Evolutionary conservation across 2,888 invertebrate genomes (phyloP), one percentile per base, ranked within the genome.

Genomic region (Drosophila pegasa): DNA sequence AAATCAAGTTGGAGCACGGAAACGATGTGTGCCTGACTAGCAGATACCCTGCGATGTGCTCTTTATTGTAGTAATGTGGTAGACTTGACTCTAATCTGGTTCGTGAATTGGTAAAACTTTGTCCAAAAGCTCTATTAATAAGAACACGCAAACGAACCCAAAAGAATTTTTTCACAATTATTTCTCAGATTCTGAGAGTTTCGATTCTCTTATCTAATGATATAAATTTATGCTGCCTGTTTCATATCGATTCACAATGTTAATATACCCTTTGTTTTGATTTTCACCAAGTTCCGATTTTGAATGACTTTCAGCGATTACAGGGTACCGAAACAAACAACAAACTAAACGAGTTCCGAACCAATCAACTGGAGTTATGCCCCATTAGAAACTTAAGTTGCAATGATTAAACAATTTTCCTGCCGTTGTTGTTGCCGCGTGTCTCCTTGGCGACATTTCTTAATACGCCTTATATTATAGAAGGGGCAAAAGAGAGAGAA

Each of bases 371-470:
- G 45, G 59, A 58, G 57, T 60, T 62, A 35, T 35, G 61, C 18
- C 60, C 62, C 74, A 84, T 66, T 71, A 67, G 69, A 89, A 90
- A 50, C 27, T 87, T 81, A 88, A 84, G 85, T 75, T 75, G 51
- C 79, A 69, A 87, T 85, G 80, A 89, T 87, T 88, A 80, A 88
- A 87, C 81, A 81, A 79, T 87, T 87, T 88, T 72, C 62, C 59
- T 59, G 59, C 55, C 25, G 6, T 43, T 50, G 14, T 33, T 48
- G 29, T 31, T 37, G 56, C 35, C 37, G 64, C 12, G 38, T n/a
- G 29, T 40, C 43, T 40, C 22, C 25, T 56, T 35, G 56, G 54
- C 35, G 67, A 68, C 81, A 71, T 52, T 85, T 81, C 71, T 67
- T 79, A 63, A 57, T 86, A 73, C 65, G 3, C 25, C 25, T 5